phyloP scores from a whole-genome alignment of 2,888 invertebrate species.

The Ferdinandea cuprea region DNA sequence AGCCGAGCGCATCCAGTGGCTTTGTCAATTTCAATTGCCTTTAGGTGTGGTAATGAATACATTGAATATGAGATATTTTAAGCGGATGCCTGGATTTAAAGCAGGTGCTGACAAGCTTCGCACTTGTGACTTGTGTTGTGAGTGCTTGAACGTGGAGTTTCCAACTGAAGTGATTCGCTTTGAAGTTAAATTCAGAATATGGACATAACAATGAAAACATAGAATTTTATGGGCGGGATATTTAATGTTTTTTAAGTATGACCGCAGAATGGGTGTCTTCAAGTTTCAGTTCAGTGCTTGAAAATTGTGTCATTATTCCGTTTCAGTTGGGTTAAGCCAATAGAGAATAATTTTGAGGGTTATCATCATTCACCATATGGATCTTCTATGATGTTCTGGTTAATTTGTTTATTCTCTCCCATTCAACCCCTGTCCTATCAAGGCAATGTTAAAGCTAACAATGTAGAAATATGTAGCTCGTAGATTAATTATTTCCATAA shows the following conservation, averaged over 20 bases:
- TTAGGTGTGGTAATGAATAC: constrained; percentile 43
- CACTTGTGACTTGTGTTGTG: not conserved
- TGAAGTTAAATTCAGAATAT: not conserved
- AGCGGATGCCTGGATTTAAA: not conserved
- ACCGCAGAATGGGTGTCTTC: no score
- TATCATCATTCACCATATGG: no score
- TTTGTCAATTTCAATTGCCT: constrained; percentile 51
- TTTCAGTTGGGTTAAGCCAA: constrained; percentile 1
- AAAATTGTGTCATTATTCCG: not conserved
- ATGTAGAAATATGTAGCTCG: no score
- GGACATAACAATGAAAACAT: not conserved
- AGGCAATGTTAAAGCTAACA: no score
- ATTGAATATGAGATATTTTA: not conserved
- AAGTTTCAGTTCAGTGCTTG: no score
- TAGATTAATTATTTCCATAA: no score
- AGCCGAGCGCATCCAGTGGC: constrained; percentile 44
- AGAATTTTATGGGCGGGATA: no score
- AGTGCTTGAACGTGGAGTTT: not conserved
- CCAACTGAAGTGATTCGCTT: not conserved
- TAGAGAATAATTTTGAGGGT: not conserved
- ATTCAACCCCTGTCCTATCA: no score
- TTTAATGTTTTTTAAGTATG: no score
- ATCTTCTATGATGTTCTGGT: no score
- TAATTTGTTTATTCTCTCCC: no score
- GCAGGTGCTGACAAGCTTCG: constrained; percentile 29